Evolutionary conservation across 64 coral and sea anemone genomes (phyloP), one percentile per base, ranked within the genome.

Genomic region (Cladopsammia gracilis): DNA sequence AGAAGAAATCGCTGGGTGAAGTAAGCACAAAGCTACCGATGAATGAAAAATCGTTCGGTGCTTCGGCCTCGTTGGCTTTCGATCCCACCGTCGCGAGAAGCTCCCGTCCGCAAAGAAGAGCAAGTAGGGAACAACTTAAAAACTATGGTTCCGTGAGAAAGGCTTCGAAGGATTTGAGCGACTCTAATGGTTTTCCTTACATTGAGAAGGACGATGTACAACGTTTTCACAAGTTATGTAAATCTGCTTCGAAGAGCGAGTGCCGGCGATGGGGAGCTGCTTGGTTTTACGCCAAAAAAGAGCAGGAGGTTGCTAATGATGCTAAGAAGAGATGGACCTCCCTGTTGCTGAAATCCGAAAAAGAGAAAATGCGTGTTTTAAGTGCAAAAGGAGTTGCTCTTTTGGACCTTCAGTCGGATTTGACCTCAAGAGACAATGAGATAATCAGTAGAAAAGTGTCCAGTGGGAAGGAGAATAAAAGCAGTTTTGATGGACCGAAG

Each of bases 241-340:
- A 88, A n/a, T 96, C 94, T 18, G 89, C 89, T 18, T 58, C 70
- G 19, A 86, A 71, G 52, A 92, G 42, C 19, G 89, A 92, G 16
- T 92, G 94, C 16, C 75, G 84, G 25, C 43, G 89, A 43, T 96
- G 94, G 94, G 94, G 94, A 18, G 83, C 83, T 7, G 94, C 84
- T 0, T 96, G 94, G 94, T 59, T 96, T 76, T 96, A 92, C 20
- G 94, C 94, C 5, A 96, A 96, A 48, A 96, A 92, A 48, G 94
- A 96, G 56, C 94, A 92, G 92, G 94, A 79, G 13, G 54, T 78
- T 7, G 50, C 77, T 8, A 53, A 67, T 0, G 82, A 88, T 20
- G 75, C 59, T 12, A 73, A 58, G 16, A 77, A 88, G 54, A 87
- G 94, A 25, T 96, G 94, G 94, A 92, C 67, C 18, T 61, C 83